Base-by-base conservation (phyloP, 2,113 vertebrate genomes). In the Crocuta crocuta region DNA sequence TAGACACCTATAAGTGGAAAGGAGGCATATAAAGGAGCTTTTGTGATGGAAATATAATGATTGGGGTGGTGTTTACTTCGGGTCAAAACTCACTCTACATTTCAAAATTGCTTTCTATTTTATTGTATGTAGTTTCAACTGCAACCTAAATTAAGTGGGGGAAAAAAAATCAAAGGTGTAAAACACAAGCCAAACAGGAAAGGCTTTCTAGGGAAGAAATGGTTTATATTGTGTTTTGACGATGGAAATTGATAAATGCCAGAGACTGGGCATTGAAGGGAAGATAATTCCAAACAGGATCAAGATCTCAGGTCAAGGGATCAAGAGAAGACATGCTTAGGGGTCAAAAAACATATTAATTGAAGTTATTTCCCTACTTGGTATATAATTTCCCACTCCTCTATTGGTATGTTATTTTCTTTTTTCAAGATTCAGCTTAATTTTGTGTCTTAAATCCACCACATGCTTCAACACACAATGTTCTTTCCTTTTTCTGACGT, bases 211-310 rank as follows among this genome's bases (percentile, higher is more conserved):
- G 63, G n/a, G 23, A 81, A 82, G n/a, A 88, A 26, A 39, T 80
- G 45, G 33, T 70, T 76, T 33, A 23, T 85, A n/a, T 55, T 91
- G n/a, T 93, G 39, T 79, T 97, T 88, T 91, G 50, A 88, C 55
- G 70, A 33, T 82, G 19, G 39, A 65, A 74, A 73, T 89, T 81
- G 55, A 21, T 26, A 31, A 24, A 50, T 39, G 11, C 74, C 43
- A 61, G 23, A 87, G 28, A 24, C 48, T 76, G 58, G 31, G 26
- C 19, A 53, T 81, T 76, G 61, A n/a, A 71, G 39, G 21, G 28
- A 74, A 82, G 28, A 5, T 78, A 76, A 10, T 80, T 35, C 13
- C 28, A 81, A 78, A 63, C 63, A 90, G 11, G n/a, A 35, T 91
- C 23, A 84, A 76, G n/a, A 6, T 35, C n/a, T 73, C 23, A 81